phyloP scores from a whole-genome alignment of 2,888 invertebrate genomes.

The Theretra japonica region DNA sequence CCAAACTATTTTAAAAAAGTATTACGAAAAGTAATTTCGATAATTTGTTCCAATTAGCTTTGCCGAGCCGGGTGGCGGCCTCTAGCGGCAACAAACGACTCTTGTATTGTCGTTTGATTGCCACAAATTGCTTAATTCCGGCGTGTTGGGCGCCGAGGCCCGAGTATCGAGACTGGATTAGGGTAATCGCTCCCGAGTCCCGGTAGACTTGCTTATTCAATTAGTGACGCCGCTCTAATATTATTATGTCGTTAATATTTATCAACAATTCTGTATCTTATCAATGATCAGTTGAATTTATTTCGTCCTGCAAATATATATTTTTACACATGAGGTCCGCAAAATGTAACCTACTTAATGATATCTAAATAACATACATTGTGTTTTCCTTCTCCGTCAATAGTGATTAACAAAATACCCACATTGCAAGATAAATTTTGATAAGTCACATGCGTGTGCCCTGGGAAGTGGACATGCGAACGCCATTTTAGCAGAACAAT shows the following conservation, averaged over 20 bases:
- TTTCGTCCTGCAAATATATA: neutral
- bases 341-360: too few relatives aligned
- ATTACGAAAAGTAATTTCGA: neutral
- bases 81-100: neutral
- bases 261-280: neutral
- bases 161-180: constrained; percentile 35
- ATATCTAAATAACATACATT: too few relatives aligned
- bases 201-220: neutral
- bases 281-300: neutral
- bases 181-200: constrained; percentile 10
- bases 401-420: too few relatives aligned
- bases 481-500: too few relatives aligned
- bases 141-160: constrained; percentile 46
- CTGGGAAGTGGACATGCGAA: too few relatives aligned
- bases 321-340: too few relatives aligned
- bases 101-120: constrained; percentile 63
- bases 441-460: too few relatives aligned
- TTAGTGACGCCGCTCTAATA: constrained; percentile 1
- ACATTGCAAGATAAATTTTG: too few relatives aligned
- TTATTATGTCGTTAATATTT: neutral
- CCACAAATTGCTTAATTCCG: constrained; percentile 76
- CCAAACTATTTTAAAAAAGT: too few relatives aligned
- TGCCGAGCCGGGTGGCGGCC: neutral
- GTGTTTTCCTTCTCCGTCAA: too few relatives aligned
- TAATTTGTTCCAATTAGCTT: constrained; percentile 17